A percentile compares a stretch with the other conserved stretches of the same genome.
phyloP scores from a whole-genome alignment of 2,113 vertebrate genomes.

The Xiphophorus couchianus region DNA sequence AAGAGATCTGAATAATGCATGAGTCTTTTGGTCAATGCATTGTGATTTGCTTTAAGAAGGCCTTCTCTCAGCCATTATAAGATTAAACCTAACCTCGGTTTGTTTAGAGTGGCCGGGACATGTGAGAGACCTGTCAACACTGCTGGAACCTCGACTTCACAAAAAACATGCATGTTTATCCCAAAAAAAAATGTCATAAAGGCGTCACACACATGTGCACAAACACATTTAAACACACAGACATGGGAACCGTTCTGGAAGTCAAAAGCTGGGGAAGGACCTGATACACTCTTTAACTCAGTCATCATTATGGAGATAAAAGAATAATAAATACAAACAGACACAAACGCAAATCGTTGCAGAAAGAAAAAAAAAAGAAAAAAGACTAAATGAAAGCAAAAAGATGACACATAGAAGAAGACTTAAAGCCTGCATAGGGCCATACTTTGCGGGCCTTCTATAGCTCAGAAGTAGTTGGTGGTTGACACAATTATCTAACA shows the following conservation, averaged over 20 bases:
- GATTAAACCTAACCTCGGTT: conserved; percentile 82
- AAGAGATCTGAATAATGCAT: conserved; percentile 81
- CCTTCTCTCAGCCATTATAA: conserved; percentile 80
- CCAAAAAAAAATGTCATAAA: conserved; percentile 11
- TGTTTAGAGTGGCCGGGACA: conserved; percentile 70
- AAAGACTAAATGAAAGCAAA: background rate
- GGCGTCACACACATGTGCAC: background rate
- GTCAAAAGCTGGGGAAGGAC: background rate
- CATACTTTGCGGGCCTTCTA: background rate
- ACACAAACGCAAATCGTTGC: background rate
- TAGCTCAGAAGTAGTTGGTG: background rate
- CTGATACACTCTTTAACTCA: conserved; percentile 3
- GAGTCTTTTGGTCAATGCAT: conserved; percentile 81
- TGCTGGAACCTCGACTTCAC: conserved; percentile 50
- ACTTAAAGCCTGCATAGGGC: background rate
- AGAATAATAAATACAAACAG: background rate
- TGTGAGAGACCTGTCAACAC: conserved; percentile 77
- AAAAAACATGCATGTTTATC: conserved; percentile 8
- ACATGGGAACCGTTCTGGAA: background rate
- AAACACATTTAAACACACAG: background rate
- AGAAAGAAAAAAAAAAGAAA: background rate
- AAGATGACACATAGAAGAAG: background rate
- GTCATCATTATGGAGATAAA: background rate
- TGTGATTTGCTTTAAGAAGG: conserved; percentile 82
- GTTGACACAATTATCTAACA: background rate